Percentiles rank a stretch among this genome's conserved stretches.
Evolutionary conservation across 2,888 invertebrate species (phyloP).

Genomic region (Thysanoteuthis rhombus): DNA sequence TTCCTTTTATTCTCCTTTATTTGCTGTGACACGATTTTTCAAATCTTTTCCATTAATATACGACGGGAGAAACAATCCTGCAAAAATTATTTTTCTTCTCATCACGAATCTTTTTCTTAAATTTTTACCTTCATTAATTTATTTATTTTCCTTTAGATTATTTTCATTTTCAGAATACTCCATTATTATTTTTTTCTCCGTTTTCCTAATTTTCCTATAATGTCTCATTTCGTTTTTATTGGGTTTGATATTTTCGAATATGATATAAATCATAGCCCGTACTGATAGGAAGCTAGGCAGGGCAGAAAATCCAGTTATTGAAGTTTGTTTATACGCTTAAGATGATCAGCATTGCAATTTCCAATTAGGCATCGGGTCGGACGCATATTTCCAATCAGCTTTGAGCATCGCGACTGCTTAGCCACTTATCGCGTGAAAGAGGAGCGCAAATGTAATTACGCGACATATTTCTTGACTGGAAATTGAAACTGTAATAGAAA

Average conservation of each 20-base stretch:
- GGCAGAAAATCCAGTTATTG: not conserved
- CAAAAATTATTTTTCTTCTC: not conserved
- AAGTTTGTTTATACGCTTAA: not conserved
- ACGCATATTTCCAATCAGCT: conserved; percentile 12
- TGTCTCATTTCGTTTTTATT: conserved; percentile 12
- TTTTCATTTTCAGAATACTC: not conserved
- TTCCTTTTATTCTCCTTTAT: not conserved
- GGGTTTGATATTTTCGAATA: not conserved
- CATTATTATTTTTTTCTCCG: not conserved
- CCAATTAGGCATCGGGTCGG: not conserved
- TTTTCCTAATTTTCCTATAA: not conserved
- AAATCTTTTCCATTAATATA: not conserved
- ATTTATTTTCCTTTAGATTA: not conserved
- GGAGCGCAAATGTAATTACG: not conserved
- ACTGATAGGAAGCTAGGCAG: not conserved
- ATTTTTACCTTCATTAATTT: not conserved
- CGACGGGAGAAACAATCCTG: not conserved
- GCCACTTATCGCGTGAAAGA: not conserved
- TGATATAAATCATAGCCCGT: not conserved
- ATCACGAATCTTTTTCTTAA: not conserved
- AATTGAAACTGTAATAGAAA: conserved; percentile 12
- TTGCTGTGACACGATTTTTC: not conserved
- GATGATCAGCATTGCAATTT: not conserved
- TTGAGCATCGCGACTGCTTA: conserved; percentile 12
- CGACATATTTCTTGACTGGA: conserved; percentile 12